Evolutionary conservation across 2,888 invertebrate species (phyloP).

Genomic region (Synergus laeviventris): DNA sequence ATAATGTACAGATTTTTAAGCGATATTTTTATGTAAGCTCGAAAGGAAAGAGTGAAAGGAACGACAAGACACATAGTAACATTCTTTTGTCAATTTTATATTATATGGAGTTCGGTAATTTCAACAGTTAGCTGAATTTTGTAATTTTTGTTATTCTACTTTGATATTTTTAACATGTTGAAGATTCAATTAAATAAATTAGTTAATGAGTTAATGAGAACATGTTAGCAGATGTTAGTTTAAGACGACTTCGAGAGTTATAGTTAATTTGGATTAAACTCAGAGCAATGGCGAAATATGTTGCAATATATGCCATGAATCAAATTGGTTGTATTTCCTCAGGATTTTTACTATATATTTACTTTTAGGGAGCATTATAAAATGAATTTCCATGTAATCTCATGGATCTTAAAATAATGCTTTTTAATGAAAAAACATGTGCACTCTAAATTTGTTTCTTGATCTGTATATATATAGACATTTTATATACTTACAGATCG

Average conservation of each 20-base stretch:
- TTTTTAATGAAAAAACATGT: neutral
- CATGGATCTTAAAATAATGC: neutral
- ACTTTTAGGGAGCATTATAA: neutral
- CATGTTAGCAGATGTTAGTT: neutral
- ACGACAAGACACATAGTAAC: neutral
- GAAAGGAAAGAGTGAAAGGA: neutral
- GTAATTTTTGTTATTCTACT: neutral
- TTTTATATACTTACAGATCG: neutral
- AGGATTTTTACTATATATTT: conserved; percentile 17
- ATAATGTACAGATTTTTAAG: conserved; percentile 7
- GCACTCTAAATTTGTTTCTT: neutral
- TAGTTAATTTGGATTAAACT: neutral
- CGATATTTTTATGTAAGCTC: neutral
- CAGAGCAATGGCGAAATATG: neutral
- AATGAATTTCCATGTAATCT: neutral
- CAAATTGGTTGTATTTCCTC: conserved; percentile 24
- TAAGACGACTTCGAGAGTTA: neutral
- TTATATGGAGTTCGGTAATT: neutral
- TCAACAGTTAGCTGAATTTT: neutral
- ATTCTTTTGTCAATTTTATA: neutral
- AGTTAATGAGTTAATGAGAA: neutral
- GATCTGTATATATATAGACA: conserved; percentile 19
- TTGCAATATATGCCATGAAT: conserved; percentile 25
- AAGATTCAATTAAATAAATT: too few species aligned
- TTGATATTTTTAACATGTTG: neutral